Evolutionary conservation across 2,113 vertebrate species (phyloP).

Genomic region (Grallaria varia): DNA sequence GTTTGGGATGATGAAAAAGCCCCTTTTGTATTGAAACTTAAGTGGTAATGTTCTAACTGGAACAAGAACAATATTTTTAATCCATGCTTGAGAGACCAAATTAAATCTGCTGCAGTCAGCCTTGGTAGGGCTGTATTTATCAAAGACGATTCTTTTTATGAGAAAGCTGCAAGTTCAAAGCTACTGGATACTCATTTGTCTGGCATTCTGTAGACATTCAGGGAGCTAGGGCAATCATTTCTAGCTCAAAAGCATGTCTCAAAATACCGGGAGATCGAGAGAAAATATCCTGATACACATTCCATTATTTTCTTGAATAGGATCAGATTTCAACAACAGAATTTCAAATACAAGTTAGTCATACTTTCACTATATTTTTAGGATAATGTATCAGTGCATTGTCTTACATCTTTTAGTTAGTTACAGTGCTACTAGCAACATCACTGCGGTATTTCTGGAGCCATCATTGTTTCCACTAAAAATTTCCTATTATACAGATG

Average conservation of each 20-base stretch:
- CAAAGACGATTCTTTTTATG: background rate
- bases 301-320: background rate
- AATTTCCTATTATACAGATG: background rate
- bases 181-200: conserved; percentile 6
- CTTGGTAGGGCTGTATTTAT: conserved; percentile 43
- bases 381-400: background rate
- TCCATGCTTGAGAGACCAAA: conserved; percentile 64
- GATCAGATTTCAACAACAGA: conserved; percentile 24
- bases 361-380: background rate
- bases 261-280: background rate
- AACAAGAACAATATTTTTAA: conserved; percentile 70
- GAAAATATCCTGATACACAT: background rate
- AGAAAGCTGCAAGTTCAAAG: background rate
- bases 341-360: background rate
- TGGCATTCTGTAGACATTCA: background rate
- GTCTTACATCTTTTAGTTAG: background rate
- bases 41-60: conserved; percentile 53
- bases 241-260: conserved; percentile 10
- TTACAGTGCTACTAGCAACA: background rate
- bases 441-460: background rate
- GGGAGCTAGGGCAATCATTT: background rate
- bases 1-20: conserved; percentile 50
- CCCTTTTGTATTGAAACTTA: conserved; percentile 50
- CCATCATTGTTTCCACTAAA: background rate
- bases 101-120: conserved; percentile 52